Percentiles rank a stretch among this genome's conserved stretches.
Conservation (phyloP, 2,888 invertebrate genomes). For the Polyommatus iphigenia region DNA sequence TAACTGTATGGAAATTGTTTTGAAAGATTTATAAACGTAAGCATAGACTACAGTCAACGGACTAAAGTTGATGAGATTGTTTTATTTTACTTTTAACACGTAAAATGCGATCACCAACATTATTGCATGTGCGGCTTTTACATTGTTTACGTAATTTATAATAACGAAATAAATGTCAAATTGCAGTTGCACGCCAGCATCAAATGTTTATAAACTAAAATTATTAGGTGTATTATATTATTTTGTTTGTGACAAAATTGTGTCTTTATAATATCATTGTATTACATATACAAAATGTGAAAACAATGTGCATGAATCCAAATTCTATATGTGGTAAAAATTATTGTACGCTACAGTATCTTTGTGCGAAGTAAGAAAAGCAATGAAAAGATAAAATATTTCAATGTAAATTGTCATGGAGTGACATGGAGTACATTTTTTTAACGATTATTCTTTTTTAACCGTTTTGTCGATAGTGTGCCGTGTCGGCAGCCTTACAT, state of each 20-base stretch:
- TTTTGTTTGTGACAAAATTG: no score
- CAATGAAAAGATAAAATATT: background rate
- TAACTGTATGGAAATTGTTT: conserved; percentile 27
- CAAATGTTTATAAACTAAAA: no score
- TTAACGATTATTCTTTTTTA: background rate
- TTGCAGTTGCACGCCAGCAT: no score
- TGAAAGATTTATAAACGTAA: conserved; percentile 5
- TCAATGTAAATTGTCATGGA: background rate
- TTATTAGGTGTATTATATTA: no score
- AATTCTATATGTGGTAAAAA: no score
- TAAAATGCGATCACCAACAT: background rate
- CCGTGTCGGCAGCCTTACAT: conserved; percentile 32
- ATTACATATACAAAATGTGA: no score
- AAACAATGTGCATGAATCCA: no score
- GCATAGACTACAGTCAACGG: background rate
- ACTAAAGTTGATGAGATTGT: background rate
- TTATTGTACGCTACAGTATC: no score
- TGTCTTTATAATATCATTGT: no score
- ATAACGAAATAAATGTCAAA: no score
- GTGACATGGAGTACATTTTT: background rate
- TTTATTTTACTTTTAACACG: background rate
- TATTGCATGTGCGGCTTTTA: no score
- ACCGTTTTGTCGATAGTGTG: background rate
- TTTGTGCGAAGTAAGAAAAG: background rate
- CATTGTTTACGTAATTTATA: no score